Base-by-base conservation (phyloP, 2,888 invertebrate genomes). In the Tetranychus piercei region DNA sequence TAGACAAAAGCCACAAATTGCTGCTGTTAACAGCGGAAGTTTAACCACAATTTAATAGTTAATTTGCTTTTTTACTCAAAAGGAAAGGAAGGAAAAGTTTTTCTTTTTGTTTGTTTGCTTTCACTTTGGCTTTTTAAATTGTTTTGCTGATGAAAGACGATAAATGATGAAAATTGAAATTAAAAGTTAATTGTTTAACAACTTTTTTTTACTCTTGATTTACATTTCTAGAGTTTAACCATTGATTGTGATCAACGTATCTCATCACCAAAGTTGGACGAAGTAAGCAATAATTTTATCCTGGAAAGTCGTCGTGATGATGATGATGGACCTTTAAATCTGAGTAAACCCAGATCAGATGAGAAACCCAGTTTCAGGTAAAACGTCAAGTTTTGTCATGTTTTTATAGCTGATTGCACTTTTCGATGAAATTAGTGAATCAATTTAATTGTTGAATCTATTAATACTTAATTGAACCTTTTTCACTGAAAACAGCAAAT, bases 291-390 rank as follows among this genome's bases (percentile, higher is more conserved):
- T 71, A 71, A 43, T 45, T 43, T 23, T 43, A 23, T 11, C 23
- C 34, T 34, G 34, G 5, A 34, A 34, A 69, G 20, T 20, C 11
- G 15, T 20, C 11, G 18, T 20, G 71, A 71, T 43, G 71, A 71
- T 43, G 71, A 71, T 5, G 71, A 71, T 44, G 71, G n/a, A 44
- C 71, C 71, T 9, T 45, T 71, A 8, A 71, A 71, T 44, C 45
- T 71, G 34, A 44, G 44, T 43, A 71, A 71, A 71, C 71, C 71
- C 15, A 71, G 44, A 34, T 71, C 71, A 8, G 71, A 71, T 23
- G 71, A 71, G 34, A 71, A 71, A 20, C 20, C 20, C 34, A 69
- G 69, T 69, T 20, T 69, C 6, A 69, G 69, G 69, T 69, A 34
- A 6, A 65, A n/a, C n/a, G 15, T 65, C n/a, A 65, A 65, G 15